Percentiles rank a stretch among this genome's conserved stretches.
These are phyloP conservation scores for Suricata suricatta DNA, from an alignment of 2,113 vertebrate genomes.

Conservation along the genomic window DNA sequence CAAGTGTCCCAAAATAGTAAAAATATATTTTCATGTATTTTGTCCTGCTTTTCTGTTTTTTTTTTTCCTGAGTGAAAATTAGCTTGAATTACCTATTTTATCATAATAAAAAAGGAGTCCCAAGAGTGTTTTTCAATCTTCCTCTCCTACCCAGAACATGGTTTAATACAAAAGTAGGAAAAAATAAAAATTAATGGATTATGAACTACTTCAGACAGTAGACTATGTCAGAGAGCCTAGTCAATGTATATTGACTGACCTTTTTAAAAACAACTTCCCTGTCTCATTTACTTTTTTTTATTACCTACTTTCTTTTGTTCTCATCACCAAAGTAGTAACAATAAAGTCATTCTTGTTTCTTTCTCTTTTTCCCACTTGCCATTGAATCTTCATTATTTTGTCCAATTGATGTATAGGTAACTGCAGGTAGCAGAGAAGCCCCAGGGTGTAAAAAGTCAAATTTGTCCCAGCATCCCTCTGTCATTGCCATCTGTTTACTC, in stretches of 20 bases:
- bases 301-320: slow-evolving; percentile 26
- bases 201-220: neutral
- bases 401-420: neutral
- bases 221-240: neutral
- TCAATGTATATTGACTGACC: neutral
- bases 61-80: neutral
- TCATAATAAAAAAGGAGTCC: neutral
- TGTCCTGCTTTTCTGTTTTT: neutral
- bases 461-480: neutral
- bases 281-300: slow-evolving; percentile 48
- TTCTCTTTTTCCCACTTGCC: neutral
- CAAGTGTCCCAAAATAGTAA: neutral
- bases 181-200: neutral
- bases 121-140: neutral
- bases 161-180: neutral
- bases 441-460: neutral
- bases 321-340: neutral
- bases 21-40: neutral
- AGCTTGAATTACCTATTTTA: neutral
- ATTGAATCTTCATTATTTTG: slow-evolving; percentile 48
- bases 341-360: neutral
- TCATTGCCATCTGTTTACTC: neutral
- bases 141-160: neutral
- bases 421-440: slow-evolving; percentile 31
- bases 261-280: slow-evolving; percentile 35